phyloP scores from a whole-genome alignment of 2,113 vertebrate species.

The Haemorhous mexicanus region DNA sequence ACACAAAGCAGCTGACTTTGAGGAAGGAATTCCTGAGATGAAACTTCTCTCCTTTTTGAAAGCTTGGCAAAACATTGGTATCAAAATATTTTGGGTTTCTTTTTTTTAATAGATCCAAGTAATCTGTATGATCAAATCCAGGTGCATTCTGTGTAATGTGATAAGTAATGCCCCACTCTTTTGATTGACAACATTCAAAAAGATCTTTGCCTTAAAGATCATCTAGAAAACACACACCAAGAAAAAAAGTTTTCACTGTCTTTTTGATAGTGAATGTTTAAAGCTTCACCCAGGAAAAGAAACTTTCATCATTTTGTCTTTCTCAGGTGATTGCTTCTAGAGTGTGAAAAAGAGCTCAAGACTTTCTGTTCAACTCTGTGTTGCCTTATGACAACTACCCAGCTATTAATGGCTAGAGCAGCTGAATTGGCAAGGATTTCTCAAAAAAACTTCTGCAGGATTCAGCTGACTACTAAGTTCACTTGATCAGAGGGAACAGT shows the following conservation, averaged over 20 bases:
- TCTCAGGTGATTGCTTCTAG: neutral
- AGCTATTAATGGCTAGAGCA: neutral
- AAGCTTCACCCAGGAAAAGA: neutral
- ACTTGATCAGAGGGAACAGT: neutral
- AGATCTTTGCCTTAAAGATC: neutral
- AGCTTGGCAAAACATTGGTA: neutral
- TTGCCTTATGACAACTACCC: neutral
- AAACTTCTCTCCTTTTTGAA: neutral
- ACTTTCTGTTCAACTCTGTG: neutral
- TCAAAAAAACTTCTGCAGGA: neutral
- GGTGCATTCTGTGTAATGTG: neutral
- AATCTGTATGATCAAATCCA: neutral
- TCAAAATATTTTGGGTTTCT: neutral
- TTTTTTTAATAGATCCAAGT: neutral
- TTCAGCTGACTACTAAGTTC: neutral
- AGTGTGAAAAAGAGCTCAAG: neutral
- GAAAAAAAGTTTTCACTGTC: neutral
- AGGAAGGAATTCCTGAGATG: neutral
- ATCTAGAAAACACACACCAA: neutral
- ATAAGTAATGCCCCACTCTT: neutral
- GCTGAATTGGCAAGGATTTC: neutral
- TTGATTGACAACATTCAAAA: neutral
- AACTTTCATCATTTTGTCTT: neutral
- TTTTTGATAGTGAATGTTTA: neutral
- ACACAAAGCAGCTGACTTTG: neutral